Conservation (phyloP, 2,113 vertebrate species). For the Triplophysa dalaica region DNA sequence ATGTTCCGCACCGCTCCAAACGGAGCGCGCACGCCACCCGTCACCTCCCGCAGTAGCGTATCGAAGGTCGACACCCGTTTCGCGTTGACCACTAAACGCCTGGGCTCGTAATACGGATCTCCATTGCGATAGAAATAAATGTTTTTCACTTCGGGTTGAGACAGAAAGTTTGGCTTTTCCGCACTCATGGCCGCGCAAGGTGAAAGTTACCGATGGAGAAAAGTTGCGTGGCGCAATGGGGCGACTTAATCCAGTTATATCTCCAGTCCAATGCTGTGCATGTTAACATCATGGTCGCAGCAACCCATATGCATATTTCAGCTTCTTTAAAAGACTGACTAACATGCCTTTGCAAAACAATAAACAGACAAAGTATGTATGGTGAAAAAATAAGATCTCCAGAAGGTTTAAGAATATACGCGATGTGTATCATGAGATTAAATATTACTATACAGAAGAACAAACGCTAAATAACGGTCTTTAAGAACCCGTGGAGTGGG, state of each 20-base stretch:
- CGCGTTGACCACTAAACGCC: constrained; percentile 87
- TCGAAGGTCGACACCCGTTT: constrained; percentile 90
- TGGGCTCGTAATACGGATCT: constrained; percentile 88
- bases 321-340: too few species aligned
- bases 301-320: background rate
- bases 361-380: background rate
- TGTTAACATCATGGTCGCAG: background rate
- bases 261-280: background rate
- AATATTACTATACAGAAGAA: background rate
- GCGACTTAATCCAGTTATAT: background rate
- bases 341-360: background rate
- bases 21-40: constrained; percentile 83
- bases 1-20: constrained; percentile 94
- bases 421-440: background rate
- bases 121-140: constrained; percentile 92
- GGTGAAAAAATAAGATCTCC: background rate
- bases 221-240: background rate
- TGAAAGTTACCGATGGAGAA: background rate
- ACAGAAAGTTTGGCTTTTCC: constrained; percentile 76
- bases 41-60: constrained; percentile 89
- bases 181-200: constrained; percentile 62
- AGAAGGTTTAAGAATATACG: background rate
- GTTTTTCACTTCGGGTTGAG: constrained; percentile 90
- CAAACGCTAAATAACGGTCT: background rate
- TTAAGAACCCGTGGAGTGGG: background rate